Evolutionary conservation across 2,113 vertebrate species (phyloP), one percentile per base, ranked within the genome.

Genomic region (Oryzias javanicus): DNA sequence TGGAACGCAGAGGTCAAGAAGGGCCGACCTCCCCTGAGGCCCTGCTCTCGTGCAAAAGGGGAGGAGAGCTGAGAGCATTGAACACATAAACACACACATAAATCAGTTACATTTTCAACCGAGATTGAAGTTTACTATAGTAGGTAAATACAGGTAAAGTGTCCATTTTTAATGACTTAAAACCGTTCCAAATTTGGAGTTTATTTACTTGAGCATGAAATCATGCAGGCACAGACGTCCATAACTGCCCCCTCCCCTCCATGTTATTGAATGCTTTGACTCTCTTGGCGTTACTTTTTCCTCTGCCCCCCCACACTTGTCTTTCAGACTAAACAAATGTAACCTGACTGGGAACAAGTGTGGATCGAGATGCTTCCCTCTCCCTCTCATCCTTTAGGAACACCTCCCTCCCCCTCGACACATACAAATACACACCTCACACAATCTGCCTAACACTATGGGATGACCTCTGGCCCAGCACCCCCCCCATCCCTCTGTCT

Each of bases 271-370:
- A 64, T 68, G 66, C 74, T 63, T 79, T 73, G 64, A 70, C 74
- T 79, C 72, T 79, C 55, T 69, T 40, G 35, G 78, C 67, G 59
- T 72, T 48, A 64, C 45, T 48, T 68, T 76, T 76, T 67, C 59
- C 72, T 42, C 69, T 47, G 57, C 65, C 65, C 68, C 65, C 56
- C 66, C 59, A 53, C 84, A 76, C 86, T 82, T 78, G 58, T 80
- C 74, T 91, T 92, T 93, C 92, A 99, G 97, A 99, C 96, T 98
- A 98, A 99, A 98, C 96, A 98, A 94, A 94, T 93, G 92, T 90
- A 93, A 93, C 94, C 95, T 94, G 94, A 93, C 95, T 94, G 94
- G 91, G 93, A 96, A 91, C 91, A 90, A 89, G 91, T 94, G 89
- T 91, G 91, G 90, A 93, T 95, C 95, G 95, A 97, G 95, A 97